Base-by-base conservation (phyloP, 2,888 invertebrate genomes). In the Deilephila elpenor region DNA sequence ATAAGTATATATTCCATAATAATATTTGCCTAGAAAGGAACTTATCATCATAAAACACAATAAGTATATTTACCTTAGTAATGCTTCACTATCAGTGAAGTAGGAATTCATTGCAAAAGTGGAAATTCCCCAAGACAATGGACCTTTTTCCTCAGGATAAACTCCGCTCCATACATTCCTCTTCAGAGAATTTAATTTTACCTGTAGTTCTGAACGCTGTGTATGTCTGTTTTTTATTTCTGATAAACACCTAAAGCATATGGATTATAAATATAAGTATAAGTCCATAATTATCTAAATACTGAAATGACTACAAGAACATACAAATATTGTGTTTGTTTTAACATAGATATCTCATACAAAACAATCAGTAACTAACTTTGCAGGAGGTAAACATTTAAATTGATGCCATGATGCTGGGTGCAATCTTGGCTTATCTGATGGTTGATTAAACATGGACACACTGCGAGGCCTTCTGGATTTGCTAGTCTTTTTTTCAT, bases 161-260 rank as follows among this genome's bases (percentile, higher is more conserved):
- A 95, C 88, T 6, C 97, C 97, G 3, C 96, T 96, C 97, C 97
- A 97, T 70, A 97, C 95, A 89, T 96, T 96, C 86, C 96, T 96
- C 84, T 96, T 96, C 44, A 97, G 85, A 0, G 96, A 95, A 75
- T 95, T 95, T 7, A 97, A 88, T 86, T 96, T 97, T 8, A 97
- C 95, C 89, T 97, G 96, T 64, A 96, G 93, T 83, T 96, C 96
- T 70, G 95, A 89, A 51, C 96, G 90, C 82, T 96, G 95, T 74
- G 87, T 86, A 75, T 88, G 90, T 83, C 91, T 89, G 73, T 78
- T 89, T 80, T 90, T 95, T 71, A 90, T 85, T 80, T 95, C 93
- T 77, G 93, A 85, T 74, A 95, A 82, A 78, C 86, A 91, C 76
- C 95, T 73, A 14, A 85, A 83, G 74, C 53, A 56, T 4, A 37